Base-by-base conservation (phyloP, 64 coral and sea anemone species). In the Porites lutea region DNA sequence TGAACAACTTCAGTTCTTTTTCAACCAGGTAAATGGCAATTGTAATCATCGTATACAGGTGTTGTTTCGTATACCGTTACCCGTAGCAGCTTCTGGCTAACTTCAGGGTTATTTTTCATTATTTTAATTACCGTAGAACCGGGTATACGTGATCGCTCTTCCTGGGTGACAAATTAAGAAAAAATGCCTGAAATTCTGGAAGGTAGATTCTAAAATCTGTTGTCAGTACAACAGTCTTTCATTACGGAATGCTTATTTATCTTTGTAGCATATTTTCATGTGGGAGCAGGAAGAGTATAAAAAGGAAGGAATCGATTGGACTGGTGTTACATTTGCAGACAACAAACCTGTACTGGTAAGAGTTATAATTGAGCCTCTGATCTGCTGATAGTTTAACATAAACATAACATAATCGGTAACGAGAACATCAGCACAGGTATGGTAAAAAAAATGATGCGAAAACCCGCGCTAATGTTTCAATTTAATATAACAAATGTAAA, bases 231-330 rank as follows among this genome's bases (percentile, higher is more conserved):
- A 52, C 16, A 55, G 13, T 16, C 77, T 80, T 52, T 83, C 14
- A 22, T 45, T n/a, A 13, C 7, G 50, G 10, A 15, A 6, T 20
- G 67, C 46, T 48, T 13, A 86, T 74, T 18, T 43, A 46, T 61
- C 9, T 3, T 69, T 92, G 58, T 55, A 96, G 95, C 95, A 96
- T 68, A 96, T 96, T 71, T 94, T 96, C 72, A 91, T 96, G 95
- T 96, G 95, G 91, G 95, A 96, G 64, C 95, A 96, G 68, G 95
- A 90, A 78, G 95, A 96, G 54, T 96, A 96, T 68, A 96, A 82
- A 13, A 96, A 90, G 57, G 95, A 96, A 91, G 91, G 92, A n/a
- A 96, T 96, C 22, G 92, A 96, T 50, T 96, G 95, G 95, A 93
- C 74, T 5, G 74, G 87, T 48, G 79, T 96, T 14, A 90, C 91